Base-by-base conservation (phyloP, 2,113 vertebrate genomes). In the Tachycineta bicolor region DNA sequence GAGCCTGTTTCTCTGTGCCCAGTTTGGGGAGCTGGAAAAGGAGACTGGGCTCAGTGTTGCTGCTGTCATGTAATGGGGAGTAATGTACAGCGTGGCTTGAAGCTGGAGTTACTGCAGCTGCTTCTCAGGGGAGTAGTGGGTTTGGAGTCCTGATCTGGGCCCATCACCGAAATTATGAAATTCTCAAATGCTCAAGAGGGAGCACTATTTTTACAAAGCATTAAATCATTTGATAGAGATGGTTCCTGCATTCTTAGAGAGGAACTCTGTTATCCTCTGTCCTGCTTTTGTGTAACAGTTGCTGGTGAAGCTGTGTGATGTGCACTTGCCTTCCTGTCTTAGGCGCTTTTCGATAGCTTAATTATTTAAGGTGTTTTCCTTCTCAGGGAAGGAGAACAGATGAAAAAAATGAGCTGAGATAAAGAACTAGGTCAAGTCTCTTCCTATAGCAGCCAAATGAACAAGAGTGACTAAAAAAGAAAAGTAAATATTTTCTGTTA, bases 291-390 rank as follows among this genome's bases (percentile, higher is more conserved):
- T 33, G 33, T 79, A 78, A 39, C 43, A 31, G 22, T 70, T 87
- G 67, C 69, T 87, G 15, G 80, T 70, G 29, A 41, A 60, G 41
- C 71, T 58, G 17, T 62, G 44, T 81, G 29, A 43, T 31, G 29
- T 78, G 58, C 67, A 23, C 56, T 95, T 92, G 74, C 52, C 55
- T 92, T 91, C 63, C 19, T 37, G 41, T 82, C 44, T 68, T 63
- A 16, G 0, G 9, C 92, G 78, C 53, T 87, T 82, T 94, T 85
- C 83, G 79, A 41, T 47, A 76, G 18, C 65, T 76, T 43, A 93
- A 70, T 82, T 75, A 91, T 93, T 96, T 89, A 83, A 60, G n/a
- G 62, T 65, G 13, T 86, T 94, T 95, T 90, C 28, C 68, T 81
- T 62, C 68, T 74, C 44, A 49, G 31, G 74, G 37, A 68, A 44